Conservation (phyloP, 2,888 invertebrate genomes). For the Epinotia demarniana region DNA sequence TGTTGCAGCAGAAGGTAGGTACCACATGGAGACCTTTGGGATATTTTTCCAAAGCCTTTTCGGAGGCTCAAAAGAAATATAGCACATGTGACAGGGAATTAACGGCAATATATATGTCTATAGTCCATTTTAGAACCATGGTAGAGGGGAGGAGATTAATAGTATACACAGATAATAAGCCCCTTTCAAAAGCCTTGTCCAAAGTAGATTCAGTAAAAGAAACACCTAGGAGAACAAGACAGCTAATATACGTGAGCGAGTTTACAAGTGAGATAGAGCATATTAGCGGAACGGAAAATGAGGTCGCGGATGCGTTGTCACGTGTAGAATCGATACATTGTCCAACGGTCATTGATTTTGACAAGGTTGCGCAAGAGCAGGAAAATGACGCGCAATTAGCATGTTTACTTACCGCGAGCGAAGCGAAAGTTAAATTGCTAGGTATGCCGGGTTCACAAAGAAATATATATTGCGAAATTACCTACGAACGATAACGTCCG, state of each 20-base stretch:
- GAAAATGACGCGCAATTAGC: constrained; percentile 47
- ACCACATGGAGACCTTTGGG: constrained; percentile 47
- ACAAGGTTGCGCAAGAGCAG: too few species aligned
- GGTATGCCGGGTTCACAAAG: neutral
- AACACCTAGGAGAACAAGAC: constrained; percentile 46
- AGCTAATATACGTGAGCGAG: constrained; percentile 49
- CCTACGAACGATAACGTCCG: neutral
- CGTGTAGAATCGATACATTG: too few species aligned
- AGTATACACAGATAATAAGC: constrained; percentile 14
- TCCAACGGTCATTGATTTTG: too few species aligned
- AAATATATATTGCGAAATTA: neutral
- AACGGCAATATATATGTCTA: constrained; percentile 48
- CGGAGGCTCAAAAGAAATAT: constrained; percentile 45
- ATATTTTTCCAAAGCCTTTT: constrained; percentile 48
- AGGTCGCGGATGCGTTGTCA: constrained; percentile 47
- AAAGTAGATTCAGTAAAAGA: constrained; percentile 40
- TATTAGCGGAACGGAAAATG: constrained; percentile 44
- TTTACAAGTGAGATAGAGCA: constrained; percentile 47
- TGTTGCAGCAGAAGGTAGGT: constrained; percentile 46
- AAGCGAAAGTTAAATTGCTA: neutral
- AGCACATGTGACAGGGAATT: constrained; percentile 49
- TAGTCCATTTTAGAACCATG: constrained; percentile 44
- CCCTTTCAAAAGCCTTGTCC: neutral
- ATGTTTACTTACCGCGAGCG: neutral
- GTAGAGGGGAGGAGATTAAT: constrained; percentile 44